Conservation (phyloP, 2,888 invertebrate genomes). For the Dicyrtoma fusca region DNA sequence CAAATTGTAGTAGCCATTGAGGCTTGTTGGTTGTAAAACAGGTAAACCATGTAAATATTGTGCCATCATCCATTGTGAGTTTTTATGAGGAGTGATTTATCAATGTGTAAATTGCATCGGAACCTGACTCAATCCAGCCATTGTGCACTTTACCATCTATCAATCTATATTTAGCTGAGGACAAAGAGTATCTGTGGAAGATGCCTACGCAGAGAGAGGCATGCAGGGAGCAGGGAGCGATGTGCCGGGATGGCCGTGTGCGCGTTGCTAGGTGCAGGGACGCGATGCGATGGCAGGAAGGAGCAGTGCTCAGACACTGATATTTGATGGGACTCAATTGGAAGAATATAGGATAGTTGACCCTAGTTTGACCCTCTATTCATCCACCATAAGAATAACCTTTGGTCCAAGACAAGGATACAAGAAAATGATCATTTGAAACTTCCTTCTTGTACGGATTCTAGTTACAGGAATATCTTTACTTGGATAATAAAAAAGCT, state of each 20-base stretch:
- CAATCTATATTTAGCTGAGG: neutral
- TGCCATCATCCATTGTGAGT: neutral
- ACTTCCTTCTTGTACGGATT: no score
- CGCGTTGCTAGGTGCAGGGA: no score
- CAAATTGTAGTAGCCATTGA: no score
- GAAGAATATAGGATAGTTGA: neutral
- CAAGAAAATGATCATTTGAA: no score
- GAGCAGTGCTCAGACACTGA: no score
- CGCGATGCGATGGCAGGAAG: no score
- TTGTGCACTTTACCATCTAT: neutral
- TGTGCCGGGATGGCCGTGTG: no score
- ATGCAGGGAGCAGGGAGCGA: no score
- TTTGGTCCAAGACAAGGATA: neutral
- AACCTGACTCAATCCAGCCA: slow-evolving; percentile 1
- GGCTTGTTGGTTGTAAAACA: neutral
- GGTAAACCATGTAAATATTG: slow-evolving; percentile 3
- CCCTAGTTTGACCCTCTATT: slow-evolving; percentile 20
- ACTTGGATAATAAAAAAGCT: no score
- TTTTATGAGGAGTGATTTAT: neutral
- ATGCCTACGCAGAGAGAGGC: neutral
- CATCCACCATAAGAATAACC: slow-evolving; percentile 1
- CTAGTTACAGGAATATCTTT: no score
- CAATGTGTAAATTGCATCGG: neutral
- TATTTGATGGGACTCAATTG: no score
- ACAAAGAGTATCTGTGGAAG: neutral